Base-by-base conservation (phyloP, 1,140 invertebrate species). In the Lepidotrigona ventralis region DNA sequence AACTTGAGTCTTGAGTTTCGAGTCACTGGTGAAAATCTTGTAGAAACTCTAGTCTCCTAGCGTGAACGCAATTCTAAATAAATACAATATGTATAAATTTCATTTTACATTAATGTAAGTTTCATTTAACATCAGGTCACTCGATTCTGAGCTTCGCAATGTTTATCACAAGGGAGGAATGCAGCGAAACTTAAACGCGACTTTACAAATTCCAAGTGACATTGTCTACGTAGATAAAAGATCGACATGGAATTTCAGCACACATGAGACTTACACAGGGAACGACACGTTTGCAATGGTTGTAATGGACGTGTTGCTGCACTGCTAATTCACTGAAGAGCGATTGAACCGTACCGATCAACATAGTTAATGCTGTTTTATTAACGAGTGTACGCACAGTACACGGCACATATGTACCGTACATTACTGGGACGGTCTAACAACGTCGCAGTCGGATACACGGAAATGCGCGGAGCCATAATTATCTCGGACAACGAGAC, bases 331-430 rank as follows among this genome's bases (percentile, higher is more conserved):
- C 86, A 87, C 74, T 84, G 85, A 87, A 87, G 83, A 83, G 29
- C 86, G 83, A 87, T 87, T 79, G 81, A 86, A 86, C 85, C 83
- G 66, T 76, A 72, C 63, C 72, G 63, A 54, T 19, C 76, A 85
- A 75, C 81, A 83, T 87, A 87, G 77, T 87, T 87, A 87, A 87
- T 73, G 56, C 60, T 87, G 78, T 83, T 87, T 87, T 87, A 87
- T 85, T 84, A 74, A 79, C 66, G 72, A 82, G 66, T 69, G 39
- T 75, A 77, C 73, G 54, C 54, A 80, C 85, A 68, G 66, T 79
- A 84, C 77, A 84, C 51, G 51, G 33, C 26, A 79, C 77, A 39
- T 84, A 53, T 71, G 29, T n/a, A 75, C 81, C 33, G 68, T 68
- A 83, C 76, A 68, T 87, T 79, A 68, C 75, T 66, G 75, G 29